Conservation (phyloP, 2,797 vertebrate genomes). For the Rhinogobio ventralis region DNA sequence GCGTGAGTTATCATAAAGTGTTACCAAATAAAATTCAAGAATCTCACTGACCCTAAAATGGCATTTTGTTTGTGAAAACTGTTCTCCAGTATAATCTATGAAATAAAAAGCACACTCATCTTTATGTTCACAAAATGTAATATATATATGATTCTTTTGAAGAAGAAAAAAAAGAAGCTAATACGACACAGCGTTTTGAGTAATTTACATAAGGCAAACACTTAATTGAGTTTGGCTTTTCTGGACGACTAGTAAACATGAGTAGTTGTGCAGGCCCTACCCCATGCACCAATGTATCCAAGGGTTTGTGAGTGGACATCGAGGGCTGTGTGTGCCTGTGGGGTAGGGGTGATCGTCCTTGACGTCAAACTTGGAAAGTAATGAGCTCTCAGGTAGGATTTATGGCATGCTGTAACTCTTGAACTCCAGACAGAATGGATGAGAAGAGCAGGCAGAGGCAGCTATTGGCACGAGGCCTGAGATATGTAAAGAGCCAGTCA, state of each 20-base stretch:
- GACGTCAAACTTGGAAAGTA: conserved; percentile 54
- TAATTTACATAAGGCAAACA: background rate
- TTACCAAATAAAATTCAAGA: background rate
- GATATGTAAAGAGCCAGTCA: conserved; percentile 60
- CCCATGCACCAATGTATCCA: background rate
- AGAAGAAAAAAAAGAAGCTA: too few species aligned
- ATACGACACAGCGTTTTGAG: background rate
- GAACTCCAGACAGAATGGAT: conserved; percentile 55
- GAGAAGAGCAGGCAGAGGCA: conserved; percentile 55
- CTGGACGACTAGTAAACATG: background rate
- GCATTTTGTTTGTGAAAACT: background rate
- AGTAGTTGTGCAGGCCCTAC: background rate
- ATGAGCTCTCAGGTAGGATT: conserved; percentile 56
- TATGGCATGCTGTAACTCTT: conserved; percentile 55
- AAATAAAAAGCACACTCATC: background rate
- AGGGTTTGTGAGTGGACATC: conserved; percentile 26
- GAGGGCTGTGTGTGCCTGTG: conserved; percentile 7
- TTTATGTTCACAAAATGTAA: background rate
- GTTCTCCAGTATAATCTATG: background rate
- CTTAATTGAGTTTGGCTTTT: background rate
- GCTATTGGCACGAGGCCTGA: conserved; percentile 52
- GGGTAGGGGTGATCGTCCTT: conserved; percentile 47
- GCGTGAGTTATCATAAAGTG: too few species aligned
- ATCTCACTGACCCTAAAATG: background rate
- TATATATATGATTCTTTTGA: background rate